A percentile compares a stretch with the other conserved stretches of the same genome.
phyloP scores from a whole-genome alignment of 2,888 invertebrate genomes.

The Heliconius aoede region DNA sequence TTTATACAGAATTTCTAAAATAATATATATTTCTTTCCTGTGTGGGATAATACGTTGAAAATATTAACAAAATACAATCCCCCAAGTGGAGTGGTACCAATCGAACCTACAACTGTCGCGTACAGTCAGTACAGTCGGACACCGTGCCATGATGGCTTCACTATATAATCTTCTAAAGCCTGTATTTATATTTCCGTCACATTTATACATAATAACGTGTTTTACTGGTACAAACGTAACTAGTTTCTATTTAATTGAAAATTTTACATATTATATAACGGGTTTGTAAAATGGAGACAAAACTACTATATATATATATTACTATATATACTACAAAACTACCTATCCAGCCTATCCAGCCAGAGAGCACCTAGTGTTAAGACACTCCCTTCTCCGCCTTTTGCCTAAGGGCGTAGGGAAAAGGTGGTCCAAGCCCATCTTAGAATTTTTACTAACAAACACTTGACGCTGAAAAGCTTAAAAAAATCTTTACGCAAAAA shows the following conservation, averaged over 20 bases:
- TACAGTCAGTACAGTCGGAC: neutral
- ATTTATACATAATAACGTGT: conserved; percentile 4
- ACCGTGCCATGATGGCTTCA: neutral
- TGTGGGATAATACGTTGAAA: too few species aligned
- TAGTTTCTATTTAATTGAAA: conserved; percentile 1
- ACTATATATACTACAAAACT: too few species aligned
- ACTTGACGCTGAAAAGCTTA: too few species aligned
- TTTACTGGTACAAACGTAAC: neutral
- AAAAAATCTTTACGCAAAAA: too few species aligned
- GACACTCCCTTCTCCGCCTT: neutral
- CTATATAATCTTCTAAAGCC: neutral
- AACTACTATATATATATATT: too few species aligned
- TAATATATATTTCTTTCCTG: too few species aligned
- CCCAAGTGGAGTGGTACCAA: neutral
- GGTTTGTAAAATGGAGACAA: too few species aligned
- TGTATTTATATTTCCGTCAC: conserved; percentile 8
- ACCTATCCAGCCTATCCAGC: too few species aligned
- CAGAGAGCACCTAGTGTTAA: neutral
- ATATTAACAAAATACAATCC: too few species aligned
- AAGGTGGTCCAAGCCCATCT: too few species aligned
- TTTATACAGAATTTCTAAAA: neutral
- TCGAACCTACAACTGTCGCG: neutral
- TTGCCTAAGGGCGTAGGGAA: too few species aligned
- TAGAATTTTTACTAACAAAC: too few species aligned
- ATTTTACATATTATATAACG: neutral